Percentiles rank a stretch among this genome's conserved stretches.
These are phyloP conservation scores for Dicyrtoma fusca DNA, from an alignment of 2,888 invertebrate species.

Conservation along the genomic window DNA sequence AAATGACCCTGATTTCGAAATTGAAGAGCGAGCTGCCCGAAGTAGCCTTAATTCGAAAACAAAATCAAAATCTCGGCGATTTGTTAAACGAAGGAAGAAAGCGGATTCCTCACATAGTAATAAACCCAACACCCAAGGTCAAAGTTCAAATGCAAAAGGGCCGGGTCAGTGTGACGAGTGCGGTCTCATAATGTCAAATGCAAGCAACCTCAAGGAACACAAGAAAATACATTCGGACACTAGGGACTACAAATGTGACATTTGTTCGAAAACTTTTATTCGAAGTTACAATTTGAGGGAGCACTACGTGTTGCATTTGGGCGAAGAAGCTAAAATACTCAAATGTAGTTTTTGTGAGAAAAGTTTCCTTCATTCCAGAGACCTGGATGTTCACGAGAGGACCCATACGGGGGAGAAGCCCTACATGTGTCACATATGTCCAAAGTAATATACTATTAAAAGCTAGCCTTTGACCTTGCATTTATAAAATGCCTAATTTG, in stretches of 20 bases:
- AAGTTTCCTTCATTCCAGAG: conserved; percentile 45
- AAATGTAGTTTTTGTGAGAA: conserved; percentile 49
- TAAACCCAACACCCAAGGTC: too few species aligned
- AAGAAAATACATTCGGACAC: conserved; percentile 57
- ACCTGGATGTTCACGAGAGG: background rate
- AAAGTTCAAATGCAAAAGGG: too few species aligned
- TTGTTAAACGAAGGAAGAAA: too few species aligned
- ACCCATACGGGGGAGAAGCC: background rate
- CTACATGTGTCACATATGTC: conserved; percentile 50
- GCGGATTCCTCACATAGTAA: too few species aligned
- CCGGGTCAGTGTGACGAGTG: conserved; percentile 37
- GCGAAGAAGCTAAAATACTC: conserved; percentile 43
- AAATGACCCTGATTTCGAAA: too few species aligned
- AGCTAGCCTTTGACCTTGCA: too few species aligned
- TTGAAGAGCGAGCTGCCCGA: too few species aligned
- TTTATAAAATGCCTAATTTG: too few species aligned
- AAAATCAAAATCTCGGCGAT: too few species aligned
- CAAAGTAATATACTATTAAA: too few species aligned
- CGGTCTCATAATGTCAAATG: conserved; percentile 45
- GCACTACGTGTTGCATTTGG: conserved; percentile 12
- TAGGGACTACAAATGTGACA: conserved; percentile 44
- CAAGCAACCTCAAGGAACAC: conserved; percentile 56
- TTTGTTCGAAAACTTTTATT: conserved; percentile 39
- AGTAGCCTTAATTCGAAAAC: too few species aligned
- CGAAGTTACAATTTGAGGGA: conserved; percentile 29